These are phyloP conservation scores for Drosophila eugracilis DNA, from an alignment of 1,140 invertebrate genomes.

Conservation along the genomic window DNA sequence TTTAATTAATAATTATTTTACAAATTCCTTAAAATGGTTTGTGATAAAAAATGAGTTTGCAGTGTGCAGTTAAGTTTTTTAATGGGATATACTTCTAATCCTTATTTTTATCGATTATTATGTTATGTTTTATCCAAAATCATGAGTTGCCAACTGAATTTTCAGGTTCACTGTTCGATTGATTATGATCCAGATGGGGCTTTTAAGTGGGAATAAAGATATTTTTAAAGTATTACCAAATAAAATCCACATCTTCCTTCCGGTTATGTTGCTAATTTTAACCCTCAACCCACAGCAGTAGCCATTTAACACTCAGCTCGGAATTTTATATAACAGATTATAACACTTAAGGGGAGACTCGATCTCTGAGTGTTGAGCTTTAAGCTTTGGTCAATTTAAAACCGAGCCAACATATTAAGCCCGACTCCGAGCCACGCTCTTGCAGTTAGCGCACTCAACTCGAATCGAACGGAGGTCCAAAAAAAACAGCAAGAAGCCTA, in stretches of 20 bases:
- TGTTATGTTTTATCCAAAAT: background rate
- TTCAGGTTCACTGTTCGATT: conserved; percentile 31
- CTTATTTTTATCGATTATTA: too few relatives aligned
- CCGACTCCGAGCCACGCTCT: conserved; percentile 27
- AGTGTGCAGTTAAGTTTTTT: too few relatives aligned
- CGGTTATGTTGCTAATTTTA: conserved; percentile 46
- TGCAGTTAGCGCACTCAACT: conserved; percentile 60
- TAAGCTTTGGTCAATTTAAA: background rate
- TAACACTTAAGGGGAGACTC: conserved; percentile 2
- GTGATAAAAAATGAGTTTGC: background rate
- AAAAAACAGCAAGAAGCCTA: background rate
- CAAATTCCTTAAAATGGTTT: background rate
- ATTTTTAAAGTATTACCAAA: conserved; percentile 32
- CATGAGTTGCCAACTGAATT: background rate
- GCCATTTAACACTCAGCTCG: conserved; percentile 4
- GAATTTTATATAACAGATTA: conserved; percentile 40
- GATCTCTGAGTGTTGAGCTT: conserved; percentile 21
- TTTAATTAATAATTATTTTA: conserved; percentile 5
- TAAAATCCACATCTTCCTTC: conserved; percentile 31
- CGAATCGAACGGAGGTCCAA: conserved; percentile 27
- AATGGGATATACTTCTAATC: too few relatives aligned
- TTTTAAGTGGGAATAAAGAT: background rate
- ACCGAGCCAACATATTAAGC: conserved; percentile 63
- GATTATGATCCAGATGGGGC: conserved; percentile 2
- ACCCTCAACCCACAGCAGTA: conserved; percentile 8